phyloP scores from a whole-genome alignment of 2,113 vertebrate species.

The Anoura caudifer region DNA sequence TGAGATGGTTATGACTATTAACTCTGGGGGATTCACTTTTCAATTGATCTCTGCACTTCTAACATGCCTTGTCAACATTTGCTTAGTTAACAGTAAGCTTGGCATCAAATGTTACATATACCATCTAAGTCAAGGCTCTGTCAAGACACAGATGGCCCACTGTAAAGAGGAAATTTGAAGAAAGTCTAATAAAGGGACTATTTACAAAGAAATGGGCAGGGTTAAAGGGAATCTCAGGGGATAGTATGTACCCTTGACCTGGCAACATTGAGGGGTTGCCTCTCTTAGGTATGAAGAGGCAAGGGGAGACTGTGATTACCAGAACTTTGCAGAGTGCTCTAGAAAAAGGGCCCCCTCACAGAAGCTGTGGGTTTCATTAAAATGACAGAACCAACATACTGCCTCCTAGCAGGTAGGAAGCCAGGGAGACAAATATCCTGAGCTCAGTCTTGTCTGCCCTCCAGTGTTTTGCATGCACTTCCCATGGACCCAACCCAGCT shows the following conservation, averaged over 20 bases:
- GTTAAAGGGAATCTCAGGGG: background rate
- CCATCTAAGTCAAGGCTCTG: background rate
- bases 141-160: background rate
- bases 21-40: conserved; percentile 11
- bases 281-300: background rate
- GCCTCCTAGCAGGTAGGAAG: background rate
- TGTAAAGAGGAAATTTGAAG: background rate
- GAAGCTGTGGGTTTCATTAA: background rate
- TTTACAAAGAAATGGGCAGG: background rate
- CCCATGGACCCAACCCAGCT: background rate
- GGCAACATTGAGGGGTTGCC: background rate
- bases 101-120: background rate
- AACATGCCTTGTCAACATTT: background rate
- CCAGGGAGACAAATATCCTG: background rate
- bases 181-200: background rate
- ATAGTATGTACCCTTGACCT: background rate
- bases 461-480: background rate
- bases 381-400: background rate
- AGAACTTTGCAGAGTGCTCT: background rate
- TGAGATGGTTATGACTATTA: conserved; percentile 28
- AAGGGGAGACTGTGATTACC: background rate
- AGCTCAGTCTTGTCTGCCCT: background rate
- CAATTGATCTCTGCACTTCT: conserved; percentile 1
- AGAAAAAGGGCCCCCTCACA: background rate
- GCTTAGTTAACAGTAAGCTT: background rate